Conservation (phyloP, 2,113 vertebrate species). For the Scophthalmus maximus region DNA sequence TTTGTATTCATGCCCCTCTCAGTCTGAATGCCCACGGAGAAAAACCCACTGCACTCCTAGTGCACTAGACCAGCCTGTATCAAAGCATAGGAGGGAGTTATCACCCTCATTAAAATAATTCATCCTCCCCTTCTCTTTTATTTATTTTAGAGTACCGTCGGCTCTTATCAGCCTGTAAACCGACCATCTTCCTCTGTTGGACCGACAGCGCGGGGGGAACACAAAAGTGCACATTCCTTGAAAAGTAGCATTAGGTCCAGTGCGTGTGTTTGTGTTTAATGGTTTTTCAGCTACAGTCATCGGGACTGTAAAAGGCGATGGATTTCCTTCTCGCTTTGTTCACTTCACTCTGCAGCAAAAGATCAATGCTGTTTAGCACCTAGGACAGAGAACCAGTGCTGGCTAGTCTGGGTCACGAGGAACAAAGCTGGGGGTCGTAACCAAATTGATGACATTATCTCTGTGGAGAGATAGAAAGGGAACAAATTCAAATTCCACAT, state of each 20-base stretch:
- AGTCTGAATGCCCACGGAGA: conserved; percentile 28
- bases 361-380: no score
- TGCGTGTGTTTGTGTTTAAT: conserved; percentile 20
- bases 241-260: conserved; percentile 26
- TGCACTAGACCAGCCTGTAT: conserved; percentile 20
- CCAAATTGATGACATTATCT: no score
- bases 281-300: conserved; percentile 13
- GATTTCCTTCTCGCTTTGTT: no score
- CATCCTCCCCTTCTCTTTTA: conserved; percentile 3
- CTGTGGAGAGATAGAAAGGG: no score
- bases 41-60: conserved; percentile 1
- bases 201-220: conserved; percentile 25
- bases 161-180: conserved; percentile 24
- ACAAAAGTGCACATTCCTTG: conserved; percentile 35
- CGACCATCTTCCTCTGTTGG: conserved; percentile 25
- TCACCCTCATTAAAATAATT: conserved; percentile 53
- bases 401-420: no score
- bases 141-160: conserved; percentile 12
- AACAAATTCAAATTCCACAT: no score
- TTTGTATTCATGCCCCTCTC: conserved; percentile 31
- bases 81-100: conserved; percentile 37
- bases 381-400: no score
- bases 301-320: conserved; percentile 5
- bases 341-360: no score
- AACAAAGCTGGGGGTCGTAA: no score